Percentiles rank a stretch among this genome's conserved stretches.
These are phyloP conservation scores for Perognathus longimembris DNA, from an alignment of 2,113 vertebrate genomes.

Conservation along the genomic window DNA sequence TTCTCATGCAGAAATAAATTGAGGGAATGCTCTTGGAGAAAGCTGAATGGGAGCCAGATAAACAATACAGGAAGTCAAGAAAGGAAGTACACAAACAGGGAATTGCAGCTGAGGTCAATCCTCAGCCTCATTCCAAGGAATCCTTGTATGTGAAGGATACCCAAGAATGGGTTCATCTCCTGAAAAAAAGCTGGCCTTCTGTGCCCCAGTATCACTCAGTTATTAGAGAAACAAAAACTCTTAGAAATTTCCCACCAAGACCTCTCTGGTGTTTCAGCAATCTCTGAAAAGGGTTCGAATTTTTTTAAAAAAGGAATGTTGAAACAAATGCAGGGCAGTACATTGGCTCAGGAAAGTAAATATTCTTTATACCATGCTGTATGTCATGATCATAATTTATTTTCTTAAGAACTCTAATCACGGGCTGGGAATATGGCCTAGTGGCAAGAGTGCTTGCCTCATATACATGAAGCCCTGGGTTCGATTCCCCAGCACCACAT, in stretches of 20 bases:
- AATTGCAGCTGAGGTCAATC: neutral
- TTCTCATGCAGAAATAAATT: neutral
- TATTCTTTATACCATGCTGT: neutral
- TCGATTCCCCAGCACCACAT: no score
- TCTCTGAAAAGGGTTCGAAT: neutral
- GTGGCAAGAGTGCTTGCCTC: no score
- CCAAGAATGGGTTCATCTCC: neutral
- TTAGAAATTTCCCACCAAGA: neutral
- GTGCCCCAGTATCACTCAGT: neutral
- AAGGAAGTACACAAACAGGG: neutral
- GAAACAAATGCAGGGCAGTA: rapidly evolving
- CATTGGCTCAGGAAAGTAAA: neutral
- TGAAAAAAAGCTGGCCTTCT: neutral
- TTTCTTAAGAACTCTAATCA: neutral
- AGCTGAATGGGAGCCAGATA: neutral
- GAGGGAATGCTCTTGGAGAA: neutral
- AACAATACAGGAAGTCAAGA: neutral
- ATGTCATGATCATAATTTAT: neutral
- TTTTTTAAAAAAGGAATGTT: neutral
- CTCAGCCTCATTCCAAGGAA: neutral
- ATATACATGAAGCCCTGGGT: no score
- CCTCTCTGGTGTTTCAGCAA: neutral
- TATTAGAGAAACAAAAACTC: neutral
- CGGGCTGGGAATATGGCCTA: no score
- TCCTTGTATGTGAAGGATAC: neutral